Base-by-base conservation (phyloP, 2,797 vertebrate genomes). In the Myotis planiceps region DNA sequence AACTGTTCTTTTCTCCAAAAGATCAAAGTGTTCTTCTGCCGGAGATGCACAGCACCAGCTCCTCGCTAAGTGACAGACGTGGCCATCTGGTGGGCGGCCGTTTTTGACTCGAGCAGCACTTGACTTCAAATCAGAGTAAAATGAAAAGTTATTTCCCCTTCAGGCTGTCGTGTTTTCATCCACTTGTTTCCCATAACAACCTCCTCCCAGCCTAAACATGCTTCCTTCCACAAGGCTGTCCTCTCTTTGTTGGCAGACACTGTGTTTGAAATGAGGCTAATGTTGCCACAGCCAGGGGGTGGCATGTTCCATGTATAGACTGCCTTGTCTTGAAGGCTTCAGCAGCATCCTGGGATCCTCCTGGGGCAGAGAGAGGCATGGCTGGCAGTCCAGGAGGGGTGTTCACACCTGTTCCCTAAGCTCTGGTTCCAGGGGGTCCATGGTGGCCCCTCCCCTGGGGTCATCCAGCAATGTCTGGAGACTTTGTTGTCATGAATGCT, bases 361-460 rank as follows among this genome's bases (percentile, higher is more conserved):
- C 85, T 58, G 29, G 51, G 23, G 3, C 34, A 9, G 0, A 19
- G 55, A 55, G 29, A 29, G 51, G 8, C 13, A 18, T 18, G 42
- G 19, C 27, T 23, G 18, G 51, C 25, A 15, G 34, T 21, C 8
- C 6, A 15, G 39, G 5, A 9, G 19, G 3, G 14, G 9, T 9
- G 5, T 14, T 34, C 42, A 60, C 9, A 34, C 21, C 90, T 49
- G 5, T 69, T 49, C 69, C 18, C 69, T 37, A 15, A 39, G 14
- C n/a, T 34, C 49, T 34, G 58, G 19, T 74, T 71, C 51, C 27
- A 23, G 18, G 9, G 6, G 29, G 23, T 29, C 15, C 19, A 5
- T 16, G 27, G 6, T 29, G 15, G 6, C 18, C 5, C n/a, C 3
- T 27, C 4, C 1, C 18, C 27, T 4, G 0, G 25, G 9, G 29